Evolutionary conservation across 2,113 vertebrate species (phyloP), one percentile per base, ranked within the genome.

Genomic region (Rattus rattus): DNA sequence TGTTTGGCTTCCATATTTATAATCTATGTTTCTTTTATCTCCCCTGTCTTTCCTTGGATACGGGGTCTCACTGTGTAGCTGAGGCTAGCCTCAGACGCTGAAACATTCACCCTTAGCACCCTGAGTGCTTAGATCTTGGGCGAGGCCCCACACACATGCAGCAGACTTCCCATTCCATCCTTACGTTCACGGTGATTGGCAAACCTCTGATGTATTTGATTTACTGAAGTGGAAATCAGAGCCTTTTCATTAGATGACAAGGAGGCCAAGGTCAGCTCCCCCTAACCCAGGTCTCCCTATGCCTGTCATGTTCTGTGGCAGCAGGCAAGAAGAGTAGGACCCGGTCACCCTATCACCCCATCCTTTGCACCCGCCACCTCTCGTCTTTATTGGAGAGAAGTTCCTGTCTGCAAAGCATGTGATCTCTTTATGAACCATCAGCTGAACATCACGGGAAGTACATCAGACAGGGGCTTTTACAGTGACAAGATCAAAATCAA

Each of bases 261-360:
- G 67, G 30, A 61, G 49, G 4, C 36, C 19, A 14, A 12, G 33
- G 86, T 61, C 86, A 67, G 59, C 52, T 11, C 5, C 75, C 65
- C 36, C 61, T 1, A 4, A 17, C n/a, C 52, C 1, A 7, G 54
- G 76, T 39, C 73, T 9, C 12, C 0, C 0, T 1, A 12, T 86
- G 52, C 52, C 43, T 13, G 24, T 14, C 11, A 52, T 1, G 33
- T 61, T 79, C 56, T 54, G 9, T 7, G 75, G 52, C 13, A 30
- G 12, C 17, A 88, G 4, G 43, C 89, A 63, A 85, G 93, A 28
- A 49, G 67, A 73, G 56, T 9, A 88, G 30, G 63, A n/a, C 33
- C 13, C 4, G 2, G 33, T 84, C 1, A 0, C 59, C 30, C 28
- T 84, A 5, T 73, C 69, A 85, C 84, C 26, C 26, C 30, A 84